Evolutionary conservation across 2,113 vertebrate genomes (phyloP), one percentile per base, ranked within the genome.

Genomic region (Stigmatopora argus): DNA sequence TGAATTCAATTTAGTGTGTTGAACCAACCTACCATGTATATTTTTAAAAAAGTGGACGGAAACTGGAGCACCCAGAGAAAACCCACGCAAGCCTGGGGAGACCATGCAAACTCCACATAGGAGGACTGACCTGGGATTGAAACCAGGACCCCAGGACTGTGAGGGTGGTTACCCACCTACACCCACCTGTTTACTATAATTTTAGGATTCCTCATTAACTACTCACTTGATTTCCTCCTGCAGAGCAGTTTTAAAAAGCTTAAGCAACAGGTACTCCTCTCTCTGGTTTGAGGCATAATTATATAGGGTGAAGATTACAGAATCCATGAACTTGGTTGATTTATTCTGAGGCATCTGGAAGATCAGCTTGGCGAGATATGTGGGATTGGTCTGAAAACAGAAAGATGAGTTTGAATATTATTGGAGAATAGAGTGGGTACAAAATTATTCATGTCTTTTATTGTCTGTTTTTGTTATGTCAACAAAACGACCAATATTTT

Each of bases 311-410:
- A 99, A 99, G 89, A 99, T 99, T 0, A 99, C 97, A 15, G 96
- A 96, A 85, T 99, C 96, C 97, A 99, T 99, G 85, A 99, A 99
- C 82, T 99, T 99, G 13, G 97, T 99, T 71, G 97, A 99, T 82
- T 93, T 97, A 82, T 99, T 99, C 85, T 99, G 96, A 8, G 96
- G 96, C 97, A 99, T 99, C 90, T 99, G 97, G 87, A 99, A 99
- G 80, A 99, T 99, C 79, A 99, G 90, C 92, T 99, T 99, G 71
- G 97, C 96, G 73, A 98, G 90, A 70, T 99, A 99, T 7, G 94
- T 96, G 7, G 97, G 97, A 77, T 99, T 98, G 63, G 97, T 99
- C 97, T 99, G 72, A 58, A 88, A 72, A n/a, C 0, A 72, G 8
- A 72, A 23, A 59, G 8, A 48, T 21, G 11, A 11, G 13, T 18